Base-by-base conservation (phyloP, 1,140 invertebrate genomes). In the Polypedilum vanderplanki region DNA sequence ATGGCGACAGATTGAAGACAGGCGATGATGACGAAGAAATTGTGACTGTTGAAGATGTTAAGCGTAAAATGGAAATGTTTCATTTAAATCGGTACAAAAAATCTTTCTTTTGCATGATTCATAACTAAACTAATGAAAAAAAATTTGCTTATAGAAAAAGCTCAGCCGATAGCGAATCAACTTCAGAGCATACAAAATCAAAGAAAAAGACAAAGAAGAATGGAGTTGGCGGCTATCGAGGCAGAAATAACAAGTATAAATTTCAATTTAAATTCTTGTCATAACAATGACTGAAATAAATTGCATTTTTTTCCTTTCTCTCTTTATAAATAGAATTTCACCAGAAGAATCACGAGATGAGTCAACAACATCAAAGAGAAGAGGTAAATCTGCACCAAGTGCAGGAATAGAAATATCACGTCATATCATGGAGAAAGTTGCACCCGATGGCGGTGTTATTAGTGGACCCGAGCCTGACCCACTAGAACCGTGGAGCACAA, bases 401-500 rank as follows among this genome's bases (percentile, higher is more conserved):
- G 18, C 20, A 20, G 65, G 17, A 70, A 20, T 17, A 70, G 65
- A 70, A 70, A 70, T 70, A 20, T 70, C 65, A 20, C 65, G 65
- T 22, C 65, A 75, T 78, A 79, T 76, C 81, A 81, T 40, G 82
- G 76, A 79, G 77, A 76, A 77, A 75, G 77, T 78, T 74, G 41
- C 76, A 10, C 75, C 78, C 73, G 77, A 77, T 22, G 79, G 78
- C 7, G 76, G 77, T 18, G 76, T 81, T 33, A 5, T 33, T 33
- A 33, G 24, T 33, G n/a, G 79, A 83, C 18, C 85, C 87, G 3
- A 83, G 10, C 86, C 87, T 1, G 88, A 90, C 84, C 89, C 88
- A 9, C 80, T 90, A 74, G 88, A 91, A 78, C 87, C 90, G 1
- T 91, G 90, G 90, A 91, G 90, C 80, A 90, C 88, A 18, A 85